phyloP scores from a whole-genome alignment of 2,888 invertebrate species.

The Drosophila maculinotata region DNA sequence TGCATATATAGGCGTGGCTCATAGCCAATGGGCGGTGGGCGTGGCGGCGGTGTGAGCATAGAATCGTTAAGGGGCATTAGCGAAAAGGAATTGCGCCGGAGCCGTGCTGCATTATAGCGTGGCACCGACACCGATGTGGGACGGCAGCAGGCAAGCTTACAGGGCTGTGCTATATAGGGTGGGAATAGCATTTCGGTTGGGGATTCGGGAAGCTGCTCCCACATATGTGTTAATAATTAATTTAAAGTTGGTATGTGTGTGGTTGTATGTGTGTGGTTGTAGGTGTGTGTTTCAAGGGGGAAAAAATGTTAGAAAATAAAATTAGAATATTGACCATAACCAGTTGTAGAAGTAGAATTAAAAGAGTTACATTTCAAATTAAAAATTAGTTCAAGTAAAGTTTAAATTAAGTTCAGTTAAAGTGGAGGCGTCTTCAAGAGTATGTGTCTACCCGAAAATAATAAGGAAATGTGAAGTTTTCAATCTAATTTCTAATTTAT shows the following conservation, averaged over 20 bases:
- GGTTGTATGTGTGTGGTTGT: slow-evolving; percentile 21
- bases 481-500: too few species aligned
- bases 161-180: slow-evolving; percentile 84
- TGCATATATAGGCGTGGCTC: slow-evolving; percentile 45
- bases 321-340: slow-evolving; percentile 80
- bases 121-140: slow-evolving; percentile 83
- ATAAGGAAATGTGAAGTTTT: too few species aligned
- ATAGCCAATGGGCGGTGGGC: slow-evolving; percentile 76
- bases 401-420: slow-evolving; percentile 4
- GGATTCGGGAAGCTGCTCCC: slow-evolving; percentile 83
- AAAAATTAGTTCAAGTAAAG: slow-evolving; percentile 42
- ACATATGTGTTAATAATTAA: slow-evolving; percentile 28
- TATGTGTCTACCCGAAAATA: not conserved
- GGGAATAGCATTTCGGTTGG: slow-evolving; percentile 85
- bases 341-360: slow-evolving; percentile 58
- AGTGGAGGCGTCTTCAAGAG: not conserved
- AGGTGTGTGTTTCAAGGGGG: slow-evolving; percentile 40
- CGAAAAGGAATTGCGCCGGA: slow-evolving; percentile 73
- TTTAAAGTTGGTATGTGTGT: slow-evolving; percentile 17
- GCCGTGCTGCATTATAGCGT: slow-evolving; percentile 67
- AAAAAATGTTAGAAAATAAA: slow-evolving; percentile 74
- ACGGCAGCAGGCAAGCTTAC: slow-evolving; percentile 84
- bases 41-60: slow-evolving; percentile 81
- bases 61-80: slow-evolving; percentile 57
- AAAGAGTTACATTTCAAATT: slow-evolving; percentile 37